Conservation (phyloP, 2,888 invertebrate genomes). For the Caenorhabditis sinica region DNA sequence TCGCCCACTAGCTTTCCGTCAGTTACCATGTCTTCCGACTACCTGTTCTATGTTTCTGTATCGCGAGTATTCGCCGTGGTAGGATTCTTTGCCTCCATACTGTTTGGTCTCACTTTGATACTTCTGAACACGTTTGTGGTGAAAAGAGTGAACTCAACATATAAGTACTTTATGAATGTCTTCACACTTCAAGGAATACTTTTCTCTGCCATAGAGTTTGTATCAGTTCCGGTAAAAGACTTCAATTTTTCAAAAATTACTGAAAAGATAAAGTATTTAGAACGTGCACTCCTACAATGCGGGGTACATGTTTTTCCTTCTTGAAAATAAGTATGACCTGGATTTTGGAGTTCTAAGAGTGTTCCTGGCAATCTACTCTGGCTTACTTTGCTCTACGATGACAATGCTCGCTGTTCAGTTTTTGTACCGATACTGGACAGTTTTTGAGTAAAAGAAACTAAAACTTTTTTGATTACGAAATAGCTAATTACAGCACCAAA, state of each 20-base stretch:
- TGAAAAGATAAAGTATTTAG: neutral
- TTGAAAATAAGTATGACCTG: neutral
- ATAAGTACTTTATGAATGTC: slow-evolving; percentile 18
- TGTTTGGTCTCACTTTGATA: slow-evolving; percentile 1
- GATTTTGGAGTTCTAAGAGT: neutral
- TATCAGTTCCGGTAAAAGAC: neutral
- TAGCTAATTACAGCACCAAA: neutral
- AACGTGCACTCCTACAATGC: slow-evolving; percentile 11
- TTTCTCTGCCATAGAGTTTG: neutral
- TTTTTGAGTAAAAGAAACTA: neutral
- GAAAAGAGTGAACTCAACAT: neutral
- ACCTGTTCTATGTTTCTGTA: neutral
- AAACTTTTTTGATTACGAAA: neutral
- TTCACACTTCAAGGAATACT: slow-evolving; percentile 8
- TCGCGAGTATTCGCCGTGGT: neutral
- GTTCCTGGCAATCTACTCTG: neutral
- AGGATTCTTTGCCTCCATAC: slow-evolving; percentile 8
- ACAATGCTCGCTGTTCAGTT: slow-evolving; percentile 19
- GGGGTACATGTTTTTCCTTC: slow-evolving; percentile 13
- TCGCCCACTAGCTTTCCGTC: too few relatives aligned
- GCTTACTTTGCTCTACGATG: slow-evolving; percentile 2
- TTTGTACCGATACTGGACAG: slow-evolving; percentile 6
- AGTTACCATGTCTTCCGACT: slow-evolving; percentile 2
- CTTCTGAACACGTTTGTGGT: slow-evolving; percentile 1
- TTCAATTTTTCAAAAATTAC: neutral